A percentile compares a stretch with the other conserved stretches of the same genome.
These are phyloP conservation scores for Lasioglossum calceatum DNA, from an alignment of 2,888 invertebrate genomes.

Conservation along the genomic window DNA sequence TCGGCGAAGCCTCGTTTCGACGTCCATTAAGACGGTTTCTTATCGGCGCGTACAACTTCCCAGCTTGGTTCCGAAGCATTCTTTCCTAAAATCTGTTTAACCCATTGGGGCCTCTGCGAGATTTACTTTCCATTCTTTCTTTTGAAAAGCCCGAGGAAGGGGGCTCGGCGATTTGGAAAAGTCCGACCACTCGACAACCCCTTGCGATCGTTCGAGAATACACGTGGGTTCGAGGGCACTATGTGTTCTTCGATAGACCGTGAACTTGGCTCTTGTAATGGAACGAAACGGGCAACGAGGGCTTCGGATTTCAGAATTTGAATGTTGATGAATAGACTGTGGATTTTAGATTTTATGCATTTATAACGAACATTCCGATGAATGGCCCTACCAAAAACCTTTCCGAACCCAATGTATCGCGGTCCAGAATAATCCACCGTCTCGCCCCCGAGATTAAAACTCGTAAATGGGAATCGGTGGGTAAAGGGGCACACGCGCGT, in stretches of 20 bases:
- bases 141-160: not conserved
- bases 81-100: slow-evolving; percentile 66
- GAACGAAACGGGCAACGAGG: not conserved
- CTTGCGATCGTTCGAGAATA: not conserved
- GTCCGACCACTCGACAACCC: not conserved
- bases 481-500: not conserved
- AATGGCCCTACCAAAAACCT: not conserved
- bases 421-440: not conserved
- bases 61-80: slow-evolving; percentile 47
- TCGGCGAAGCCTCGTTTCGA: slow-evolving; percentile 56
- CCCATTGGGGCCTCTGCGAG: slow-evolving; percentile 22
- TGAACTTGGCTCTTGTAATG: not conserved
- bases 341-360: not conserved
- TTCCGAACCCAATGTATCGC: not conserved
- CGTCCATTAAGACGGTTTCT: slow-evolving; percentile 67
- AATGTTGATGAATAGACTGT: not conserved
- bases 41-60: slow-evolving; percentile 67
- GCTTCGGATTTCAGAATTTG: not conserved
- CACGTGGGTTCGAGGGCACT: not conserved
- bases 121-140: not conserved
- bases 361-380: not conserved
- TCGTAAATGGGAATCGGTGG: not conserved
- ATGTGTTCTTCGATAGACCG: not conserved
- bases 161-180: not conserved
- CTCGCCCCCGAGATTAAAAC: slow-evolving; percentile 27